Evolutionary conservation across 1,140 invertebrate genomes (phyloP).

Genomic region (Drosophila parvula): DNA sequence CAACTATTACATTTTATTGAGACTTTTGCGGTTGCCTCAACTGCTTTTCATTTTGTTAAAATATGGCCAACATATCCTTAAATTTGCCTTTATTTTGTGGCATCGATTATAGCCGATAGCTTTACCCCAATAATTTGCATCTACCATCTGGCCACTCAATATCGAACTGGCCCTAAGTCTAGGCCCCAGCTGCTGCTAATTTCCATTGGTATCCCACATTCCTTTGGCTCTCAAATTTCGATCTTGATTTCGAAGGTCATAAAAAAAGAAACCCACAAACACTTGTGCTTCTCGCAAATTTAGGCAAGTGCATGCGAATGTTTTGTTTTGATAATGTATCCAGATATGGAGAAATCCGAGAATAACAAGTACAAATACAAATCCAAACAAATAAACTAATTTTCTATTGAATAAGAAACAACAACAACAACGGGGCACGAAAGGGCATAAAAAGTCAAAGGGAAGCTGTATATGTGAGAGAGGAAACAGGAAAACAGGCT

Average conservation of each 20-base stretch:
- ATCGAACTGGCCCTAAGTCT: constrained; percentile 3
- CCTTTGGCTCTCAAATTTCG: not conserved
- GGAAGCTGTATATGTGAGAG: not conserved
- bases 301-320: constrained; percentile 6
- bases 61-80: not conserved
- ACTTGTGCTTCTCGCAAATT: not conserved
- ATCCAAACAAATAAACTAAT: constrained; percentile 52
- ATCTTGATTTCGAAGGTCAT: constrained; percentile 2
- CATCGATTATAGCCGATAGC: not conserved
- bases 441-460: constrained; percentile 27
- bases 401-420: constrained; percentile 49
- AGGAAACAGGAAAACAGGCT: not conserved
- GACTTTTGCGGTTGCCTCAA: not conserved
- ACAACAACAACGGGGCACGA: not conserved
- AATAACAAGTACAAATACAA: not conserved
- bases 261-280: constrained; percentile 8
- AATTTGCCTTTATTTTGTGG: not conserved
- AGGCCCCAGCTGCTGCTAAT: constrained; percentile 24
- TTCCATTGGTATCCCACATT: constrained; percentile 6
- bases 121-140: constrained; percentile 29
- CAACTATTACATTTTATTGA: not conserved
- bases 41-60: not conserved
- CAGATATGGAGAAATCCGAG: too few species aligned
- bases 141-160: constrained; percentile 6
- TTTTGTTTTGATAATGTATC: too few species aligned